Evolutionary conservation across 92 coral and sea anemone genomes (phyloP).

Genomic region (Scolanthus callimorphus): DNA sequence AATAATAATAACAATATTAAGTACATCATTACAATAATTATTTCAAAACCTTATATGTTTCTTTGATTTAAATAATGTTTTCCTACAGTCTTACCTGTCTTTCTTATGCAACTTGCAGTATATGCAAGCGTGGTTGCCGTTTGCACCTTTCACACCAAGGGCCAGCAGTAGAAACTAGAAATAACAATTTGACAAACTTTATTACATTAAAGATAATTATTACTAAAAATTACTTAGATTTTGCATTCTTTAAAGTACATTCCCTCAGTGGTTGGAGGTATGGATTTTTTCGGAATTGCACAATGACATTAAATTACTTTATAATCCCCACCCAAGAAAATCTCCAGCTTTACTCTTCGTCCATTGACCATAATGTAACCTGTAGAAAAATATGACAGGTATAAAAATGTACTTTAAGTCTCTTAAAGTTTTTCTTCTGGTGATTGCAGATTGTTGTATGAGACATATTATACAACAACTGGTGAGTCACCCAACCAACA

Average conservation of each 20-base stretch:
- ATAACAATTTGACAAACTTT: background rate
- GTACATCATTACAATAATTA: background rate
- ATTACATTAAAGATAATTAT: no score
- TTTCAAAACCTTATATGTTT: no score
- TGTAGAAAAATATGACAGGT: no score
- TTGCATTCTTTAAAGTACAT: background rate
- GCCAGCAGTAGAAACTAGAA: background rate
- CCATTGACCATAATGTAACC: no score
- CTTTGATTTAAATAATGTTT: background rate
- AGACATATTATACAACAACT: no score
- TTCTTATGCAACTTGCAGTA: background rate
- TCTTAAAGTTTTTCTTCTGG: no score
- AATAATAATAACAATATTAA: no score
- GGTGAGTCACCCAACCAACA: no score
- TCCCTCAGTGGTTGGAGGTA: no score
- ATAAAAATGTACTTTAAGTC: no score
- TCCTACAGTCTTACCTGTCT: background rate
- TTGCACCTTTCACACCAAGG: background rate
- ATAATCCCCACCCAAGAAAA: background rate
- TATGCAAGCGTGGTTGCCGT: background rate
- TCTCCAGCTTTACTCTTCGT: background rate
- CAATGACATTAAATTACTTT: background rate
- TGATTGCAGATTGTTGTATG: no score
- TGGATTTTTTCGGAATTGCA: no score
- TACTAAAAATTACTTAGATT: background rate